These are phyloP conservation scores for Tryphoninae sp. DNA, from an alignment of 2,888 invertebrate species.

Conservation along the genomic window DNA sequence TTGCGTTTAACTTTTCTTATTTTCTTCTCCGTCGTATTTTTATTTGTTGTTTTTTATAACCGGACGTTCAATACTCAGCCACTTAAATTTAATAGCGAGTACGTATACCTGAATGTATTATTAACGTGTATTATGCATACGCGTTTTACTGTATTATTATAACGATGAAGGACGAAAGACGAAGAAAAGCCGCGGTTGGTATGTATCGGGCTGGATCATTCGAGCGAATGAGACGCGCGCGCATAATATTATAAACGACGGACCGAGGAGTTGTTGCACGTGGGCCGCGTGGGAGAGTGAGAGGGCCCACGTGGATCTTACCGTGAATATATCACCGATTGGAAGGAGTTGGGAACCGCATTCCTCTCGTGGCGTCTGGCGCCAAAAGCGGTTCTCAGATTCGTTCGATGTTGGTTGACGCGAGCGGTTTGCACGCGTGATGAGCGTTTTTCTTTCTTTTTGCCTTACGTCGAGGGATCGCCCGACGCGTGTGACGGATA, in stretches of 20 bases:
- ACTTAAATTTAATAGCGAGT: slow-evolving; percentile 39
- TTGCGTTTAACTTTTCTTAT: too few species aligned
- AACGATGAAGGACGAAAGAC: slow-evolving; percentile 45
- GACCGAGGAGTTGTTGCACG: slow-evolving; percentile 54
- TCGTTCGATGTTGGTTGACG: background rate
- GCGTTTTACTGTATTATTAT: slow-evolving; percentile 44
- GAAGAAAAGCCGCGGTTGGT: background rate
- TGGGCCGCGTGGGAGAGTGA: slow-evolving; percentile 69
- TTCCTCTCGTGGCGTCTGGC: slow-evolving; percentile 76
- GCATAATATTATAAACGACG: slow-evolving; percentile 10
- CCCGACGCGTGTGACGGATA: slow-evolving; percentile 28
- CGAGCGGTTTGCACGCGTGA: background rate
- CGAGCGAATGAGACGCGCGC: slow-evolving; percentile 37
- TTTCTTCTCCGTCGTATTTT: too few species aligned
- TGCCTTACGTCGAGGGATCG: slow-evolving; percentile 35
- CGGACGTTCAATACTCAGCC: slow-evolving; percentile 30
- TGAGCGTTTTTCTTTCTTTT: slow-evolving; percentile 27
- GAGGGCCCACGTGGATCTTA: slow-evolving; percentile 68
- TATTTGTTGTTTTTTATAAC: background rate
- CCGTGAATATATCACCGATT: slow-evolving; percentile 47
- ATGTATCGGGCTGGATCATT: slow-evolving; percentile 4
- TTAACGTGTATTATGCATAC: slow-evolving; percentile 29
- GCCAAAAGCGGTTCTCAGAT: slow-evolving; percentile 77
- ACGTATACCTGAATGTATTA: slow-evolving; percentile 41
- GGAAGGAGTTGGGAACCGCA: slow-evolving; percentile 75